Percentiles rank a stretch among this genome's conserved stretches.
These are phyloP conservation scores for Anhinga anhinga DNA, from an alignment of 2,113 vertebrate genomes.

Conservation along the genomic window DNA sequence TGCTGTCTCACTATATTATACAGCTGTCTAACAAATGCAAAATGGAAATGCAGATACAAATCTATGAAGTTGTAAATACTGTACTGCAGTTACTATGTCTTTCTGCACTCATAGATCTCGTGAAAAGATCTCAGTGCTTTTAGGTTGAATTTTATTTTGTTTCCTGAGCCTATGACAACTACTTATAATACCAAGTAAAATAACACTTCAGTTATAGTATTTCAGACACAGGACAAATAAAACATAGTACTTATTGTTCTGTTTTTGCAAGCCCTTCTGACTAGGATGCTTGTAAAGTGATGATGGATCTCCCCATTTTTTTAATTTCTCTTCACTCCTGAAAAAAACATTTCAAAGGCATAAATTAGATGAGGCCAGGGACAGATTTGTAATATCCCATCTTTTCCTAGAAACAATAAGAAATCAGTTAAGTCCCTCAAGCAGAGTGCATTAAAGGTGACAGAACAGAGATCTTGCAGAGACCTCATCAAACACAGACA, in stretches of 20 bases:
- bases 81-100: background rate
- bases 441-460: slow-evolving; percentile 70
- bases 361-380: slow-evolving; percentile 76
- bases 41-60: background rate
- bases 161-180: background rate
- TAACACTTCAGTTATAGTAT: background rate
- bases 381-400: slow-evolving; percentile 76
- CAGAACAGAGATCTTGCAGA: slow-evolving; percentile 69
- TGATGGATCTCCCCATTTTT: background rate
- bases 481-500: slow-evolving; percentile 70
- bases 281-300: background rate
- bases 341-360: slow-evolving; percentile 66
- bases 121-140: slow-evolving; percentile 22
- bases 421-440: slow-evolving; percentile 75
- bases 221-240: slow-evolving; percentile 42
- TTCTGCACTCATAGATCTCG: slow-evolving; percentile 30
- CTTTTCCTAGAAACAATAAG: slow-evolving; percentile 74
- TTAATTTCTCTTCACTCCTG: slow-evolving; percentile 17
- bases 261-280: slow-evolving; percentile 19
- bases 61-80: slow-evolving; percentile 30
- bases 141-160: slow-evolving; percentile 26
- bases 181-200: background rate
- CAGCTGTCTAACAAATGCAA: background rate
- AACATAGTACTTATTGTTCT: slow-evolving; percentile 13
- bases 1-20: background rate